Percentiles rank a stretch among this genome's conserved stretches.
Conservation (phyloP, 1,140 invertebrate species). For the Caenorhabditis latens region DNA sequence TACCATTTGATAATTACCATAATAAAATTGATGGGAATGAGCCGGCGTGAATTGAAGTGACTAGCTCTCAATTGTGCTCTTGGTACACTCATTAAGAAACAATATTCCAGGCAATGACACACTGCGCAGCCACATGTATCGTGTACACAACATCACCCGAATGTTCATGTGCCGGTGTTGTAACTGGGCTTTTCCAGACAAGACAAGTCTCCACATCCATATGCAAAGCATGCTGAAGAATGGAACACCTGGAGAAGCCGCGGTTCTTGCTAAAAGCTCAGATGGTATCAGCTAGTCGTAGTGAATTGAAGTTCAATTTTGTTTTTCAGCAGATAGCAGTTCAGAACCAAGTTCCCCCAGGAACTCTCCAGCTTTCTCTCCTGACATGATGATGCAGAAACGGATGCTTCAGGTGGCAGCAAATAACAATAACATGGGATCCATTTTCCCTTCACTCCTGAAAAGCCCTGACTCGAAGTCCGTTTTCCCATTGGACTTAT, state of each 20-base stretch:
- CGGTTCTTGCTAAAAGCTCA: conserved; percentile 67
- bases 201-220: conserved; percentile 69
- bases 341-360: conserved; percentile 3
- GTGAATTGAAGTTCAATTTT: not conserved
- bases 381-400: not conserved
- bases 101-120: conserved; percentile 69
- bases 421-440: conserved; percentile 56
- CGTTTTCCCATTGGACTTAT: conserved; percentile 12
- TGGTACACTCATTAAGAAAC: conserved; percentile 9
- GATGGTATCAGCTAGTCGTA: conserved; percentile 52
- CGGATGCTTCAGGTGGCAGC: conserved; percentile 25
- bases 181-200: conserved; percentile 70
- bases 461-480: conserved; percentile 36
- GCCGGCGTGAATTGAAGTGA: not conserved
- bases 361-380: not conserved
- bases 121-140: conserved; percentile 70
- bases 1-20: conserved; percentile 38
- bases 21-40: conserved; percentile 37
- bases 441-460: conserved; percentile 52
- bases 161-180: conserved; percentile 71
- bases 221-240: conserved; percentile 69
- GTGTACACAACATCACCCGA: conserved; percentile 67
- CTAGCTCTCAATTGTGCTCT: not conserved
- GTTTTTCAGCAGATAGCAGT: not conserved
- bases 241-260: conserved; percentile 68